Evolutionary conservation across 1,140 invertebrate genomes (phyloP), one percentile per base, ranked within the genome.

Genomic region (Papilio polytes): DNA sequence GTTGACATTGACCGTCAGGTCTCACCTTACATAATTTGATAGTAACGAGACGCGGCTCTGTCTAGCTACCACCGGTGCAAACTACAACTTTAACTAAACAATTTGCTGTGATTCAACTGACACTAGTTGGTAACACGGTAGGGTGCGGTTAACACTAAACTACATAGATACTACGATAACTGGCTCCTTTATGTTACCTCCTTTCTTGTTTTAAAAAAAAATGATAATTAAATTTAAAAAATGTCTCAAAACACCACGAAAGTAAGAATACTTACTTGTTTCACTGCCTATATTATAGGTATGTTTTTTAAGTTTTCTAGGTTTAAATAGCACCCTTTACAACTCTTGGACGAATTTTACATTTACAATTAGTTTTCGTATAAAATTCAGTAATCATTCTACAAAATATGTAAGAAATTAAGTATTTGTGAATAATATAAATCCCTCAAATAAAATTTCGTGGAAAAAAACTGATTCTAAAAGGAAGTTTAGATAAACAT

Each of bases 71-170:
- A 76, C 74, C 20, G 74, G 74, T 76, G 10, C 22, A 3, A 76
- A 76, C 74, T 20, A 76, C 36, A 48, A 74, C 13, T 74, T 53
- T 76, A 76, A 76, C 46, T 53, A 76, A 76, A 76, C 74, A 76
- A 51, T 76, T 76, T 76, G 20, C n/a, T 48, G 46, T 22, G 20
- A 13, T 74, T 22, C 44, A 74, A 51, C 44, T 48, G 44, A 74
- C 44, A 44, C n/a, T 41, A 8, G 31, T 63, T 26, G 22, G 20
- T 63, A 63, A 63, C 22, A 18, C 22, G 59, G 10, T 63, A 26
- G 20, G 59, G 20, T 63, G 22, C 9, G 9, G 53, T 56, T 56
- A 56, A 56, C 9, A 56, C 53, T 18, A n/a, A 8, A 41, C 36
- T 41, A 41, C 36, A 4, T 36, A 36, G 36, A 4, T 36, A 36